Percentiles rank a stretch among this genome's conserved stretches.
Evolutionary conservation across 2,888 invertebrate species (phyloP).

Genomic region (Caradrina clavipalpis): DNA sequence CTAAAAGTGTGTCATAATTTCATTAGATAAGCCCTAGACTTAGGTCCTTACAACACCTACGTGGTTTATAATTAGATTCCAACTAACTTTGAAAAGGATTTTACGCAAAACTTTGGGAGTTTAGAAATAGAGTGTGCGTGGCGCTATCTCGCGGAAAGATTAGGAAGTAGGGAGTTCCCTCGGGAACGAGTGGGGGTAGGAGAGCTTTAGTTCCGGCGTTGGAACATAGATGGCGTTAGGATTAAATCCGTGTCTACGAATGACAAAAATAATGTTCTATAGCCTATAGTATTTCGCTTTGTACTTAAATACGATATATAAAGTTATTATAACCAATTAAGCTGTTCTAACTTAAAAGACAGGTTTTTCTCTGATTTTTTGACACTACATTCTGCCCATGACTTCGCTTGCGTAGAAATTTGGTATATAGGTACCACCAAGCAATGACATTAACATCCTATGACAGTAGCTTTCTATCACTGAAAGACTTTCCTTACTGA

Average conservation of each 20-base stretch:
- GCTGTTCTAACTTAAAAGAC: no score
- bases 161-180: conserved; percentile 67
- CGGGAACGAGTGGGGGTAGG: conserved; percentile 55
- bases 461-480: no score
- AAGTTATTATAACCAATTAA: no score
- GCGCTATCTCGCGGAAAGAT: conserved; percentile 67
- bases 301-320: no score
- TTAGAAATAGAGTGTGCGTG: conserved; percentile 26
- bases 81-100: conserved; percentile 28
- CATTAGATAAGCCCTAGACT: conserved; percentile 26
- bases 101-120: background rate
- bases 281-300: no score
- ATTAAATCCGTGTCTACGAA: background rate
- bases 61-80: conserved; percentile 32
- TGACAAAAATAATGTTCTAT: no score
- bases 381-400: no score
- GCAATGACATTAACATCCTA: no score
- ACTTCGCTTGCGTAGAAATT: no score
- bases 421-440: no score
- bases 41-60: conserved; percentile 13
- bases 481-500: no score
- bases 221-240: conserved; percentile 74
- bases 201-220: conserved; percentile 58
- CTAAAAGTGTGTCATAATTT: conserved; percentile 15
- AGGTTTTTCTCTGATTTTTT: no score